Conservation (phyloP, 2,888 invertebrate genomes). For the Orgyia antiqua region DNA sequence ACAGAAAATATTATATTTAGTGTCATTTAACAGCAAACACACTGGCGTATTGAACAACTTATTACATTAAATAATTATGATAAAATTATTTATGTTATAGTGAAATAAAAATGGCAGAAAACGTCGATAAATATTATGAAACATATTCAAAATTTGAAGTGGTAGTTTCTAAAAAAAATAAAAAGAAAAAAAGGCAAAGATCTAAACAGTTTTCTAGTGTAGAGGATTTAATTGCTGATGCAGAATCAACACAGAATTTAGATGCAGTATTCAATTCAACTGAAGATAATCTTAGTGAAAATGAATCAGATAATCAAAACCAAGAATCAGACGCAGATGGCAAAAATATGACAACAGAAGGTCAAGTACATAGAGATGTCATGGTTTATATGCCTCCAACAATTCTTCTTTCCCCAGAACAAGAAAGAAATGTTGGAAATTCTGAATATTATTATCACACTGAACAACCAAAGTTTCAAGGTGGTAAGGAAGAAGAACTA, state of each 20-base stretch:
- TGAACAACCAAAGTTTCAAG: no score
- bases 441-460: neutral
- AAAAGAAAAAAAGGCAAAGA: constrained; percentile 14
- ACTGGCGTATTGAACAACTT: constrained; percentile 8
- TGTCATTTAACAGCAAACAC: constrained; percentile 10
- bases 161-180: constrained; percentile 15
- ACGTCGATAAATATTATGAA: constrained; percentile 1
- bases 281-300: constrained; percentile 15
- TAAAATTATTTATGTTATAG: neutral
- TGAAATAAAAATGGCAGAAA: neutral
- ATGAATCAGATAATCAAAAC: constrained; percentile 8
- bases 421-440: neutral
- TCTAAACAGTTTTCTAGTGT: constrained; percentile 1
- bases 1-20: constrained; percentile 11
- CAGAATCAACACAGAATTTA: constrained; percentile 6
- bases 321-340: neutral
- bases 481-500: no score
- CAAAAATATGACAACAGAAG: neutral
- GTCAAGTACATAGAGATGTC: constrained; percentile 12
- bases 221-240: constrained; percentile 13
- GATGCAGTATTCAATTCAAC: constrained; percentile 7
- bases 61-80: constrained; percentile 6
- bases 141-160: constrained; percentile 12
- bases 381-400: constrained; percentile 10
- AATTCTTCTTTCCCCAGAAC: neutral